Evolutionary conservation across 2,888 invertebrate genomes (phyloP), one percentile per base, ranked within the genome.

Genomic region (Epinotia nisella): DNA sequence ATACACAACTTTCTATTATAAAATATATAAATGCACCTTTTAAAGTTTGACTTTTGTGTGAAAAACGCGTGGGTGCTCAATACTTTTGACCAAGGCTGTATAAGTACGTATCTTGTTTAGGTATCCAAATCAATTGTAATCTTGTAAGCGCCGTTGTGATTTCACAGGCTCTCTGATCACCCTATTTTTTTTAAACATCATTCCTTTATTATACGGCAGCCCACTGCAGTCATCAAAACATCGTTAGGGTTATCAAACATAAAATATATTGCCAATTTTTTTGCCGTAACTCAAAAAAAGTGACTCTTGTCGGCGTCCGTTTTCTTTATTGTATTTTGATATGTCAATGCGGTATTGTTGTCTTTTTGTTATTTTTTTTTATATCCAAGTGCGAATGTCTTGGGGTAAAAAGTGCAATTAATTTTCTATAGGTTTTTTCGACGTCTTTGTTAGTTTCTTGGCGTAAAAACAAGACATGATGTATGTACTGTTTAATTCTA

Each of bases 201-300:
- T 75, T 71, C 73, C 70, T 72, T 75, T 72, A 71, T 73, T 68
- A 73, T 69, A 17, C 59, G 45, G 55, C 66, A 58, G 70, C 72
- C 60, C 75, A 67, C 67, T 53, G 71, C 51, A 74, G 68, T 75
- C 75, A 76, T 76, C 76, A 76, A 76, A 76, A 75, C 69, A 73
- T 76, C 76, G 76, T 76, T 76, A 76, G 71, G 72, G 71, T 62
- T 39, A 53, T 68, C 58, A 56, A 41, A 53, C 35, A 60, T 55
- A 58, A 61, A 62, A 66, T 71, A 75, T 75, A 75, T 75, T 71
- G 75, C 61, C 73, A 74, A 71, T 76, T 76, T 76, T 75, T 76
- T 76, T 74, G 67, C 70, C 74, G 71, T 75, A 73, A 76, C 35
- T 75, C 74, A 74, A 75, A 74, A 49, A 66, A 73, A 76, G 15